Evolutionary conservation across 2,113 vertebrate species (phyloP).

Genomic region (Ranitomeya variabilis): DNA sequence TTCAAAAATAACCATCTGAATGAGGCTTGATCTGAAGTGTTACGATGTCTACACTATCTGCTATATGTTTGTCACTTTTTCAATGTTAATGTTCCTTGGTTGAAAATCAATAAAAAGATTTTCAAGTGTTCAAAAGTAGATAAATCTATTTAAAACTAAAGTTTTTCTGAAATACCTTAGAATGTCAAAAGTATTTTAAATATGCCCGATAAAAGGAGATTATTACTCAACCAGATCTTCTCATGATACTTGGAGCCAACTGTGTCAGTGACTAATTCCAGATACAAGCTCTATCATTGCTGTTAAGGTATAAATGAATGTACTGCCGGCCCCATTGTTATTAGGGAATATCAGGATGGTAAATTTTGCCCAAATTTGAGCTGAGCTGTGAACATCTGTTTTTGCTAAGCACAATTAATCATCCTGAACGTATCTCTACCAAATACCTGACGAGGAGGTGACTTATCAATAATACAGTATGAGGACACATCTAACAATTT

Average conservation of each 20-base stretch:
- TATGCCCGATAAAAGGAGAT: background rate
- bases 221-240: background rate
- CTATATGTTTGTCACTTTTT: no score
- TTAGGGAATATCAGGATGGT: background rate
- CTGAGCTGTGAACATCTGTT: background rate
- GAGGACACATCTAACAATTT: background rate
- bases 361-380: background rate
- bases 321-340: background rate
- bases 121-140: background rate
- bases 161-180: no score
- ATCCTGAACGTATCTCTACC: background rate
- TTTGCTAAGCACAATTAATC: background rate
- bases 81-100: no score
- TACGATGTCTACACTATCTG: no score
- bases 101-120: no score
- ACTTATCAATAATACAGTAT: background rate
- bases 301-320: background rate
- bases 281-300: background rate
- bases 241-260: background rate
- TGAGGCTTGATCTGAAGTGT: no score
- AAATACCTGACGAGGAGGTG: background rate
- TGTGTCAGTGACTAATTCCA: background rate
- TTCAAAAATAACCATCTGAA: no score
- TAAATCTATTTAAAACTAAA: no score
- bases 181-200: background rate